phyloP scores from a whole-genome alignment of 2,888 invertebrate species.

The Phyllotreta cruciferae region DNA sequence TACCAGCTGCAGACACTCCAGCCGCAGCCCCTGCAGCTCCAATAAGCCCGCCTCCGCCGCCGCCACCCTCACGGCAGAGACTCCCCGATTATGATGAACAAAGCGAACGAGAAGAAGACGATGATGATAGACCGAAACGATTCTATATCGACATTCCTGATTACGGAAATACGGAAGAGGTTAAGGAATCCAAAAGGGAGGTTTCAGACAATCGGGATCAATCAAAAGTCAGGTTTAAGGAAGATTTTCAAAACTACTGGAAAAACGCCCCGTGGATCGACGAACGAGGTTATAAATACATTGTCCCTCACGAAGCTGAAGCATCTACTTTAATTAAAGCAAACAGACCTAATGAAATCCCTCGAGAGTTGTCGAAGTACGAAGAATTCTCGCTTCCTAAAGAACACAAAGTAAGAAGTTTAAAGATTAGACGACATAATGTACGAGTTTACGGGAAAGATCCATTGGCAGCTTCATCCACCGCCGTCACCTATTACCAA shows the following conservation, averaged over 20 bases:
- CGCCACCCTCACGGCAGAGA: slow-evolving; percentile 31
- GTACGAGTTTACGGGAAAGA: slow-evolving; percentile 35
- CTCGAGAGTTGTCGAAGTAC: slow-evolving; percentile 39
- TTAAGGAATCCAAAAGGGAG: slow-evolving; percentile 39
- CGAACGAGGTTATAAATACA: slow-evolving; percentile 51
- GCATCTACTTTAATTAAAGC: slow-evolving; percentile 10
- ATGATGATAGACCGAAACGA: slow-evolving; percentile 39
- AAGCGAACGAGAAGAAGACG: slow-evolving; percentile 34
- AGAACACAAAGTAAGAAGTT: slow-evolving; percentile 41
- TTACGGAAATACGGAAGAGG: slow-evolving; percentile 41
- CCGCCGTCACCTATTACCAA: slow-evolving; percentile 30
- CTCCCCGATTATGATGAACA: slow-evolving; percentile 39
- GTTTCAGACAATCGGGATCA: slow-evolving; percentile 31
- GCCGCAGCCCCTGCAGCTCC: slow-evolving; percentile 37
- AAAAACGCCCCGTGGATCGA: slow-evolving; percentile 45
- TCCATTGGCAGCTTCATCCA: slow-evolving; percentile 26
- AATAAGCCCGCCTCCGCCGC: slow-evolving; percentile 34
- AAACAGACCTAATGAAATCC: slow-evolving; percentile 38
- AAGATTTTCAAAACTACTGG: slow-evolving; percentile 48
- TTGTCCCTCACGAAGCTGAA: slow-evolving; percentile 41
- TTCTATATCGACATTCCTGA: slow-evolving; percentile 49
- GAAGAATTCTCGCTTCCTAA: slow-evolving; percentile 44
- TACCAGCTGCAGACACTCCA: slow-evolving; percentile 31
- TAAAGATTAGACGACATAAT: slow-evolving; percentile 36
- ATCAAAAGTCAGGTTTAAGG: slow-evolving; percentile 44